Percentiles rank a stretch among this genome's conserved stretches.
Evolutionary conservation across 1,140 invertebrate species (phyloP).

Genomic region (Melipona quadrifasciata): DNA sequence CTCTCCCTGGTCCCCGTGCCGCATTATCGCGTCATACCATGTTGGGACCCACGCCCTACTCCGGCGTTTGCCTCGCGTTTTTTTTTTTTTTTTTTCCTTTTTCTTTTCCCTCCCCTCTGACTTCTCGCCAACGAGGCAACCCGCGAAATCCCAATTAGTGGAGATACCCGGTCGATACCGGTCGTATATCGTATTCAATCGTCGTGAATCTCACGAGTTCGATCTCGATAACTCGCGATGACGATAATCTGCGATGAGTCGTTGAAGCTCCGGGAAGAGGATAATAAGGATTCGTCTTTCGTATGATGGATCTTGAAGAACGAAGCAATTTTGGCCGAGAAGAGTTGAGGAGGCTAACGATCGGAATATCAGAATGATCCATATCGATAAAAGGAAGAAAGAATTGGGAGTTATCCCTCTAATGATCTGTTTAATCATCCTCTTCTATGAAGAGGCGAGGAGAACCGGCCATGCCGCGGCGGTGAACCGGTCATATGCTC

Average conservation of each 20-base stretch:
- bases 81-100: neutral
- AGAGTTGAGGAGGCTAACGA: slow-evolving; percentile 5
- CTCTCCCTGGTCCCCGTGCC: slow-evolving; percentile 42
- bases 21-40: slow-evolving; percentile 73
- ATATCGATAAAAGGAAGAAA: slow-evolving; percentile 39
- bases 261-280: too few relatives aligned
- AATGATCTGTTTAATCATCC: slow-evolving; percentile 51
- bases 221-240: neutral
- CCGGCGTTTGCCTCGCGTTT: slow-evolving; percentile 41
- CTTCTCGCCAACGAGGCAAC: slow-evolving; percentile 11
- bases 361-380: slow-evolving; percentile 34
- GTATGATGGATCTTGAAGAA: slow-evolving; percentile 11
- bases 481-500: slow-evolving; percentile 36
- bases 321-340: neutral
- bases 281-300: neutral
- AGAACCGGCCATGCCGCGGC: neutral
- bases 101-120: neutral
- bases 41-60: slow-evolving; percentile 58
- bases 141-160: slow-evolving; percentile 67
- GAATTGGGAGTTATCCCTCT: slow-evolving; percentile 28
- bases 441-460: neutral
- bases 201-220: slow-evolving; percentile 14
- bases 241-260: slow-evolving; percentile 12
- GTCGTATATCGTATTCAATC: slow-evolving; percentile 36
- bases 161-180: slow-evolving; percentile 60